A percentile compares a stretch with the other conserved stretches of the same genome.
Evolutionary conservation across 2,113 vertebrate species (phyloP).

Genomic region (Ochotona princeps): DNA sequence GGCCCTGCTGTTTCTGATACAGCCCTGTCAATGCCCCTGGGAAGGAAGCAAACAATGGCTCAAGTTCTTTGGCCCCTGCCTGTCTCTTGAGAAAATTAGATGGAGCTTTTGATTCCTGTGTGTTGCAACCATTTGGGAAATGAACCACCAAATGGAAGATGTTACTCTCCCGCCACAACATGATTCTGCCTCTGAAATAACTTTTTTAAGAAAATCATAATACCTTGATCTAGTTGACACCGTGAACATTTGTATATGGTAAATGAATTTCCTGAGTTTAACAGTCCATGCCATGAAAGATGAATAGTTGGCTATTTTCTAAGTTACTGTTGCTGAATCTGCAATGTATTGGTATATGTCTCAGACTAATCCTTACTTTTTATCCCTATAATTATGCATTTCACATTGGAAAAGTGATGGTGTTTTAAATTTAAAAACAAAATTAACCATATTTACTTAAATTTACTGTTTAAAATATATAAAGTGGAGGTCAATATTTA

Average conservation of each 20-base stretch:
- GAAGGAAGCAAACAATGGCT: too few relatives aligned
- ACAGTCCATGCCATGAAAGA: background rate
- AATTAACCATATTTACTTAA: background rate
- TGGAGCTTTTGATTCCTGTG: too few relatives aligned
- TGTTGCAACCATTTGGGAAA: too few relatives aligned
- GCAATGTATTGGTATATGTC: background rate
- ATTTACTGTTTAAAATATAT: conserved; percentile 31
- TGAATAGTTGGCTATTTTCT: background rate
- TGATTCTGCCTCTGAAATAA: too few relatives aligned
- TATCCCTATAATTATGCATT: background rate
- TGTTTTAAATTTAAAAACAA: background rate
- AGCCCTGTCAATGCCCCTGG: too few relatives aligned
- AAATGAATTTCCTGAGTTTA: background rate
- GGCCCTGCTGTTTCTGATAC: too few relatives aligned
- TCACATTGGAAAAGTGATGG: background rate
- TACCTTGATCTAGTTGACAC: background rate
- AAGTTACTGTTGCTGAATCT: background rate
- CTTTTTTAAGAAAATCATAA: background rate
- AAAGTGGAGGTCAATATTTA: background rate
- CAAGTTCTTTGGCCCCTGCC: too few relatives aligned
- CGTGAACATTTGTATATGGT: background rate
- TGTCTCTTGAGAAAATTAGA: too few relatives aligned
- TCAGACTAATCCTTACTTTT: background rate
- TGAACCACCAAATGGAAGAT: too few relatives aligned
- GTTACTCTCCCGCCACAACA: too few relatives aligned